A percentile compares a stretch with the other conserved stretches of the same genome.
These are phyloP conservation scores for Zaprionus nigranus DNA, from an alignment of 1,140 invertebrate species.

Conservation along the genomic window DNA sequence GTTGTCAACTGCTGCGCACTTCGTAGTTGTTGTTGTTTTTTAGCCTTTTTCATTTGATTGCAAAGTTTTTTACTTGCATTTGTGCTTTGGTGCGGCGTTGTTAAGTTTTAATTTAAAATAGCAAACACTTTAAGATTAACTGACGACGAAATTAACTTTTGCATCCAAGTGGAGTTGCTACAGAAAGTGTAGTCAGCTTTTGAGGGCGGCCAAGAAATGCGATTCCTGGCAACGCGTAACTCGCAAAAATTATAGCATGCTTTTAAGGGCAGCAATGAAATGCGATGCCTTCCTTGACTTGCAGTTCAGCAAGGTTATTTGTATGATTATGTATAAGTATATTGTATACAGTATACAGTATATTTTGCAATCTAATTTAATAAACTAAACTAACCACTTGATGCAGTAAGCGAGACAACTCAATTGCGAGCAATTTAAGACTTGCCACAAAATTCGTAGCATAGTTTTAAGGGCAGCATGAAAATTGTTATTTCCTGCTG, in stretches of 20 bases:
- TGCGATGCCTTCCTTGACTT: not conserved
- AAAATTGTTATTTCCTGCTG: not conserved
- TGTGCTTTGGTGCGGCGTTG: conserved; percentile 10
- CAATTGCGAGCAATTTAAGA: conserved; percentile 1
- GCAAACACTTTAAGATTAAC: conserved; percentile 13
- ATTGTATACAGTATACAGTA: not conserved
- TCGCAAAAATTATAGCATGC: not conserved
- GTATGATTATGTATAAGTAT: not conserved
- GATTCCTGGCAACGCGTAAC: not conserved
- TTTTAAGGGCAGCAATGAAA: not conserved
- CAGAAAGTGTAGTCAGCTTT: not conserved
- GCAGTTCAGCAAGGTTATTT: not conserved
- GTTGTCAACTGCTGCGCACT: conserved; percentile 8
- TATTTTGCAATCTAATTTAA: not conserved
- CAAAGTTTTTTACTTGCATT: conserved; percentile 28
- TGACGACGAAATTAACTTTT: conserved; percentile 5
- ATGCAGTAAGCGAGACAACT: conserved; percentile 1
- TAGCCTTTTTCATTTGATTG: conserved; percentile 26
- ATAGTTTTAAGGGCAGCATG: not conserved
- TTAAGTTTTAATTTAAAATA: conserved; percentile 19
- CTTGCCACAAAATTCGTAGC: not conserved
- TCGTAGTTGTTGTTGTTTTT: conserved; percentile 2
- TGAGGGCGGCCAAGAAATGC: not conserved
- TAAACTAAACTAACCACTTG: not conserved
- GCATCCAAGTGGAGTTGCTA: not conserved